Evolutionary conservation across 2,113 vertebrate genomes (phyloP), one percentile per base, ranked within the genome.

Genomic region (Dendrocopos noguchii): DNA sequence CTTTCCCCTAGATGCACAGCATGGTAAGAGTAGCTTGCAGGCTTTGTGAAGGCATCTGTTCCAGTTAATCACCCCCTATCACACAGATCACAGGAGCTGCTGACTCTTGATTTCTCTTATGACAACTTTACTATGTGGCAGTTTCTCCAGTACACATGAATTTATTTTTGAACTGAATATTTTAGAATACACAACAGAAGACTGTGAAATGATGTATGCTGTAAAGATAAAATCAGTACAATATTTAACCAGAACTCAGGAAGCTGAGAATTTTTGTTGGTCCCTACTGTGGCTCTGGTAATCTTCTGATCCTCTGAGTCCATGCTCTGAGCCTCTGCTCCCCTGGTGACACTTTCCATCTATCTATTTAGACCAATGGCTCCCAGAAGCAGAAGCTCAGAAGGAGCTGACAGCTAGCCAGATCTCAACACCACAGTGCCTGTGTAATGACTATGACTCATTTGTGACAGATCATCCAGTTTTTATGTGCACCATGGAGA

Each of bases 391-490:
- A 87, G 0, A 0, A 80, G 73, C 88, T 91, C 92, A 68, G 93
- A 80, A 73, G 85, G 68, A 88, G 68, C 68, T 94, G 85, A 88
- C 90, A 96, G 80, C 31, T 74, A 80, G 47, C 65, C 80, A 94
- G 68, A 71, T 63, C 73, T 57, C 76, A 86, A 8, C 17, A 2
- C 80, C 2, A 8, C 88, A 24, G 80, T 57, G 82, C 61, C 71
- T 52, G n/a, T 78, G 93, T 83, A 91, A 60, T 64, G 82, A 64
- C 88, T 94, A 78, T 94, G 82, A 61, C 76, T 95, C 88, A 83
- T 75, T 72, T 91, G 76, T 88, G 92, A 83, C 85, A 91, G 90
- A 91, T 90, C 61, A 84, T 80, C 52, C 5, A 17, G 57, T 15
- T 80, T 67, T 68, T 80, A 29, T 10, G 1, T 80, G 44, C 31